A percentile compares a stretch with the other conserved stretches of the same genome.
Evolutionary conservation across 2,113 vertebrate species (phyloP).

Genomic region (Petaurus breviceps): DNA sequence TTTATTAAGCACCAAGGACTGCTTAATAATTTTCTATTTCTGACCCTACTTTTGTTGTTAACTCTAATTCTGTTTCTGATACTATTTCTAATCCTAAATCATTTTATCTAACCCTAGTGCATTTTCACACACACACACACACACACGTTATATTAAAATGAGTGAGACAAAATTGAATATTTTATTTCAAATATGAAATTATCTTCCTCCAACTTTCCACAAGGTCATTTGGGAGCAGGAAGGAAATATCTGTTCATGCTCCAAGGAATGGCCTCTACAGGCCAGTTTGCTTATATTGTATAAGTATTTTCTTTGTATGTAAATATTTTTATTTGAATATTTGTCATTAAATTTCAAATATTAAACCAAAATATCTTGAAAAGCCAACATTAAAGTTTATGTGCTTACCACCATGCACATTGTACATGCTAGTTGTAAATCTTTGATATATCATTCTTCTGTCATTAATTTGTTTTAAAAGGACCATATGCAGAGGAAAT

Average conservation of each 20-base stretch:
- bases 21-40: too few species aligned
- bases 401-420: not conserved
- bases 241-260: not conserved
- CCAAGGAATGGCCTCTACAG: not conserved
- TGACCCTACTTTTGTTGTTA: too few species aligned
- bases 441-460: not conserved
- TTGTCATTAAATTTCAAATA: not conserved
- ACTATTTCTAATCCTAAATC: too few species aligned
- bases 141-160: not conserved
- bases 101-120: not conserved
- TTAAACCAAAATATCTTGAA: not conserved
- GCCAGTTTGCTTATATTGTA: not conserved
- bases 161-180: not conserved
- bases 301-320: not conserved
- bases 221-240: not conserved
- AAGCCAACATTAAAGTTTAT: not conserved
- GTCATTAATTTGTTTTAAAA: too few species aligned
- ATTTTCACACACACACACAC: not conserved
- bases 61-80: not conserved
- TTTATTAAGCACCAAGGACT: too few species aligned
- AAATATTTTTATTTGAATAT: not conserved
- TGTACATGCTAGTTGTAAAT: not conserved
- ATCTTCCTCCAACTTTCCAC: not conserved
- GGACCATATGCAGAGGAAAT: too few species aligned
- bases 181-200: not conserved